Conservation (phyloP, 2,113 vertebrate genomes). For the Callaeas wilsoni region DNA sequence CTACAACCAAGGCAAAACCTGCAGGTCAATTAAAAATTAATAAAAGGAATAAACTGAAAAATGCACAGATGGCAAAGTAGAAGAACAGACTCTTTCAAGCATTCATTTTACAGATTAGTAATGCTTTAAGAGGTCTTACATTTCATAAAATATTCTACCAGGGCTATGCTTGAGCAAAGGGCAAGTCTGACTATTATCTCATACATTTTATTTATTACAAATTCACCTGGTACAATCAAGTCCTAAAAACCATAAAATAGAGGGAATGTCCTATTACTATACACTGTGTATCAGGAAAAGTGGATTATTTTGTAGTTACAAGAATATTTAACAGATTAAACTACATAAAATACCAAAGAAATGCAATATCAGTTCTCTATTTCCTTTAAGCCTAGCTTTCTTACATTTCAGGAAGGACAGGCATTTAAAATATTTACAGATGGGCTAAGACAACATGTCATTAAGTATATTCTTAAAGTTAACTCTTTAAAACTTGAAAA, state of each 20-base stretch:
- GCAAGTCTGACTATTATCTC: not conserved
- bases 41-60: slow-evolving; percentile 17
- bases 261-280: not conserved
- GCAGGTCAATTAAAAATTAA: slow-evolving; percentile 33
- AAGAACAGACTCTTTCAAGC: not conserved
- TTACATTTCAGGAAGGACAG: not conserved
- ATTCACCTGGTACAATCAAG: not conserved
- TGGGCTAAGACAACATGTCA: not conserved
- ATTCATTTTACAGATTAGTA: not conserved
- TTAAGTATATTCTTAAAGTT: not conserved
- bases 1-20: not conserved
- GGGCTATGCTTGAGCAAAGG: not conserved
- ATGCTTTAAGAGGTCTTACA: not conserved
- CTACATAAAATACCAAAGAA: not conserved
- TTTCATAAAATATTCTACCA: not conserved
- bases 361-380: not conserved
- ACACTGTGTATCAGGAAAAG: not conserved
- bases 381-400: not conserved
- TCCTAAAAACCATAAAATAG: not conserved
- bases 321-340: not conserved
- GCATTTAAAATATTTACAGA: slow-evolving; percentile 36
- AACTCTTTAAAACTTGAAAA: not conserved
- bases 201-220: not conserved
- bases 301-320: not conserved
- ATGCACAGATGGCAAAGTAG: not conserved